These are phyloP conservation scores for Platalea minor DNA, from an alignment of 2,797 vertebrate species.

Conservation along the genomic window DNA sequence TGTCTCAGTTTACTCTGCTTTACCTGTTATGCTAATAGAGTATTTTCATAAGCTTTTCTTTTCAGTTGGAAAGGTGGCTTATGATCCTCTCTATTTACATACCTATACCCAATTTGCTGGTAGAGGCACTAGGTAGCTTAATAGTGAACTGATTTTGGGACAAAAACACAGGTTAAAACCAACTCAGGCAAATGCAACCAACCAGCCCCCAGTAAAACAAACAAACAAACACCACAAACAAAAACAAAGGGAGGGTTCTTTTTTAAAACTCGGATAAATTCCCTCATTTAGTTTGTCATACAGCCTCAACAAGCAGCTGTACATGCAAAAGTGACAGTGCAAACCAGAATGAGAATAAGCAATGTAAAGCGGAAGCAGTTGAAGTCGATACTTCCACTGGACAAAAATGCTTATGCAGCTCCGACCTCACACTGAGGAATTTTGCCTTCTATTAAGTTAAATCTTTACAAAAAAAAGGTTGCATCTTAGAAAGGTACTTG, in stretches of 20 bases:
- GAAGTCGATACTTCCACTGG: not conserved
- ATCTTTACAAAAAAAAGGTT: not conserved
- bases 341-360: not conserved
- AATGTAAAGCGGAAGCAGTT: not conserved
- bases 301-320: not conserved
- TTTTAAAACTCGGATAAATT: not conserved
- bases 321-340: not conserved
- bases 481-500: not conserved
- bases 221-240: not conserved
- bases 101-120: not conserved
- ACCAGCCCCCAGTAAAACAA: not conserved
- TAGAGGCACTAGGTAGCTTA: not conserved
- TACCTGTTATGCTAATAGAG: not conserved
- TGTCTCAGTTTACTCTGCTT: not conserved
- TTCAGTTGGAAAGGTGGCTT: not conserved
- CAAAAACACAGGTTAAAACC: not conserved
- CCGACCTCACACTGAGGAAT: not conserved
- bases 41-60: not conserved
- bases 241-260: not conserved
- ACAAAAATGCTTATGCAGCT: not conserved
- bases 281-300: not conserved
- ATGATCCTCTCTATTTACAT: not conserved
- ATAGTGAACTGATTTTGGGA: not conserved
- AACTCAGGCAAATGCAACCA: not conserved
- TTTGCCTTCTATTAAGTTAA: not conserved